phyloP scores from a whole-genome alignment of 2,797 vertebrate genomes.

The Propithecus perrieri region DNA sequence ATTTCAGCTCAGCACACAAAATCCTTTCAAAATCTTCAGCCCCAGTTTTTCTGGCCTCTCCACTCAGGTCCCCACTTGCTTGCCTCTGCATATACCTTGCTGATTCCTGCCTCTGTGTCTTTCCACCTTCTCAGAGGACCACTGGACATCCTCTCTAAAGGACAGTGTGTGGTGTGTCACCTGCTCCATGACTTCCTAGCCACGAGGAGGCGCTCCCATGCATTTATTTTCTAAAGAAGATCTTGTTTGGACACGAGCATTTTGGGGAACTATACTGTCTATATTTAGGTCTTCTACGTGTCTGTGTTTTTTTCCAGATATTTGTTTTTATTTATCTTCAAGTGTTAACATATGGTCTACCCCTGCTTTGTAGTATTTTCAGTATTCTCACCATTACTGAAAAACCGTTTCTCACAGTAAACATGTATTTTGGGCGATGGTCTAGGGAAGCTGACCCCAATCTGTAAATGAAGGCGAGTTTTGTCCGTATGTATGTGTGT shows the following conservation, averaged over 20 bases:
- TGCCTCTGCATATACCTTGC: background rate
- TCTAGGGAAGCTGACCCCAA: background rate
- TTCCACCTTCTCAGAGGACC: background rate
- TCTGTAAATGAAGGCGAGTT: background rate
- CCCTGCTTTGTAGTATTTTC: background rate
- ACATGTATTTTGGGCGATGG: background rate
- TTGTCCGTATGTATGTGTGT: background rate
- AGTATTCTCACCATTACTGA: background rate
- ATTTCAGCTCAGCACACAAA: background rate
- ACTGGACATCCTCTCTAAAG: background rate
- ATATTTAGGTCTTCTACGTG: background rate
- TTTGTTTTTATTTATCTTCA: background rate
- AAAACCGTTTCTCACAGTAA: background rate
- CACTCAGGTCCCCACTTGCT: background rate
- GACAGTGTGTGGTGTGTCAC: background rate
- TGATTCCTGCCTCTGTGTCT: background rate
- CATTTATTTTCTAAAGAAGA: background rate
- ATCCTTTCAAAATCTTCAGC: background rate
- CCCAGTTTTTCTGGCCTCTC: background rate
- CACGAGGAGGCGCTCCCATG: background rate
- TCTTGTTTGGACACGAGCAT: background rate
- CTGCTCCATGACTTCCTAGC: background rate
- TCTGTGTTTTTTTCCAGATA: slow-evolving; percentile 9
- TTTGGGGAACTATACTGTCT: background rate
- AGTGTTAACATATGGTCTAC: background rate